Percentiles rank a stretch among this genome's conserved stretches.
These are phyloP conservation scores for Lacerta bilineata DNA, from an alignment of 2,797 vertebrate species.

Conservation along the genomic window DNA sequence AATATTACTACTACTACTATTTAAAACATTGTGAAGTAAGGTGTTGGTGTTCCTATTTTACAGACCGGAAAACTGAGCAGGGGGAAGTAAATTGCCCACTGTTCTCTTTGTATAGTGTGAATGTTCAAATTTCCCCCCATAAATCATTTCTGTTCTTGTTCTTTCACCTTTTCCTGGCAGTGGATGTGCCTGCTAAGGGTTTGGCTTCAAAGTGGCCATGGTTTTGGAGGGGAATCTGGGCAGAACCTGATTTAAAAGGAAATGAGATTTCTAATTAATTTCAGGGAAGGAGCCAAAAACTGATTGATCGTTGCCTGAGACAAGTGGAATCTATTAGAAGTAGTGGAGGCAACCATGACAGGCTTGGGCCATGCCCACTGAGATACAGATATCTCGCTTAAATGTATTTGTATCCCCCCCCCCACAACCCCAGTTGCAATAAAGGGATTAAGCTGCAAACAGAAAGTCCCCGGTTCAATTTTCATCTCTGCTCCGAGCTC, in stretches of 20 bases:
- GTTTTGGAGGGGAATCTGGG: background rate
- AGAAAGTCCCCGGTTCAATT: background rate
- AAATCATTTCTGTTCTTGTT: background rate
- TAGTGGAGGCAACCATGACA: no score
- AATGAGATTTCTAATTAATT: background rate
- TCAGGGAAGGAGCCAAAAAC: background rate
- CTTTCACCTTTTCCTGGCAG: background rate
- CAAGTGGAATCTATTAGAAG: background rate
- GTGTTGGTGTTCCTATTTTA: background rate
- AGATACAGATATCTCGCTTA: background rate
- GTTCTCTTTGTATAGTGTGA: background rate
- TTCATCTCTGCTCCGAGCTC: background rate
- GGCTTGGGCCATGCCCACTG: background rate
- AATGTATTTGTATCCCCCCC: background rate
- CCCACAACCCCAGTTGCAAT: background rate
- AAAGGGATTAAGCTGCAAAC: background rate
- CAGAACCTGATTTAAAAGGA: conserved; percentile 4
- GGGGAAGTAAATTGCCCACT: background rate
- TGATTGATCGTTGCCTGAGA: background rate
- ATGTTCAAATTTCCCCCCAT: background rate
- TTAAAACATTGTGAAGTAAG: background rate
- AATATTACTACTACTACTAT: background rate
- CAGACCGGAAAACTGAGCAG: no score
- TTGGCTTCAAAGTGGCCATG: background rate
- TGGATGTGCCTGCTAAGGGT: background rate